Evolutionary conservation across 2,113 vertebrate species (phyloP), one percentile per base, ranked within the genome.

Genomic region (Sisor rabdophorus): DNA sequence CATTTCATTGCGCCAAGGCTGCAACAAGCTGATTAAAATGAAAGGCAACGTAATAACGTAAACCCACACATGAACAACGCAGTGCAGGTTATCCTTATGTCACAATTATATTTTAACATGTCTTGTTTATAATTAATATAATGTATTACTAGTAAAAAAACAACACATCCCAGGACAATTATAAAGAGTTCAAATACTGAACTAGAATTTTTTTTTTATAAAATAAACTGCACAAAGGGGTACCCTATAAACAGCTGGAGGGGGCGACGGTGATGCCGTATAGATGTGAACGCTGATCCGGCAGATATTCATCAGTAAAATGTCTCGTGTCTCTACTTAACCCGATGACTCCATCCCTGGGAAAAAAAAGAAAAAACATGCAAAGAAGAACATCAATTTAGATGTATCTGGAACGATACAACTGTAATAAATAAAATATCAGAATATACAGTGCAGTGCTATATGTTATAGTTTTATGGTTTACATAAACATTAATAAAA

Each of bases 211-310:
- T n/a, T n/a, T n/a, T n/a, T n/a, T n/a, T n/a, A n/a, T 3, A 48
- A 36, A 36, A 36, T 36, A 24, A 50, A 50, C 28, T 6, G 12
- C n/a, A 32, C 24, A 52, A 22, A 56, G 2, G 2, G 2, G 12
- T 71, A 78, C 94, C 94, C 93, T 91, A 87, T 81, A 94, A 91
- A 89, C 97, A 99, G 82, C 92, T 93, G 68, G 91, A 92, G 36
- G 94, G 91, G 64, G 95, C 94, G 0, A 92, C 93, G 54, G 97
- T 93, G 81, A 99, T 95, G 78, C 97, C 97, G 0, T 99, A 99
- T 81, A 98, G 93, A 54, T 99, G 97, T 3, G 96, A 96, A 40
- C 97, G 88, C 86, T 98, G 97, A 70, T 98, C 95, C 0, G 97
- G 96, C 20, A 98, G 93, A 79, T 94, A 98, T 78, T 98, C 96